Conservation (phyloP, 2,797 vertebrate species). For the Tinamus major region DNA sequence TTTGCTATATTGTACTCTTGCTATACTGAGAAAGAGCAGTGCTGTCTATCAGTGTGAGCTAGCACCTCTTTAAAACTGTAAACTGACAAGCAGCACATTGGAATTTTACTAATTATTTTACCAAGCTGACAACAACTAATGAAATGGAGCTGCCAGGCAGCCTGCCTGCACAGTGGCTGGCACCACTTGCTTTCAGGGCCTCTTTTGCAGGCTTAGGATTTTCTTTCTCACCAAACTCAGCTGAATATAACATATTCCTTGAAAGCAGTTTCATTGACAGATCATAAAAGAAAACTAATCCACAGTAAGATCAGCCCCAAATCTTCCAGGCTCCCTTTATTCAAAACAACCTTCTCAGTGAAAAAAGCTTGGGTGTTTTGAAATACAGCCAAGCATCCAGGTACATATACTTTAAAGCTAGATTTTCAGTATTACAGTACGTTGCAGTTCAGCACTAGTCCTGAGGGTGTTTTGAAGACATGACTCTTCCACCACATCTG, state of each 20-base stretch:
- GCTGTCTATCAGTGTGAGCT: conserved; percentile 51
- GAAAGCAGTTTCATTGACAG: not conserved
- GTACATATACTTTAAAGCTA: not conserved
- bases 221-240: not conserved
- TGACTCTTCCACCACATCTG: not conserved
- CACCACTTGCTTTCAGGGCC: conserved; percentile 3
- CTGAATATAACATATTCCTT: not conserved
- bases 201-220: not conserved
- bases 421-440: not conserved
- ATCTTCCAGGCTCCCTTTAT: not conserved
- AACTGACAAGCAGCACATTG: conserved; percentile 54
- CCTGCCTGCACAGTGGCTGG: not conserved
- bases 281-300: not conserved
- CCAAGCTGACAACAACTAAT: conserved; percentile 43
- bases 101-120: conserved; percentile 61
- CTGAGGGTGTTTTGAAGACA: not conserved
- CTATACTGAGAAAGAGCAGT: conserved; percentile 57
- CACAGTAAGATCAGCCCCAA: not conserved
- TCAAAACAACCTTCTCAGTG: not conserved
- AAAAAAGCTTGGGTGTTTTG: not conserved
- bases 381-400: not conserved
- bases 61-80: conserved; percentile 56
- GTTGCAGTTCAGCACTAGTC: not conserved
- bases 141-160: not conserved
- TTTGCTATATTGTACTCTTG: conserved; percentile 31